Conservation (phyloP, 1,140 invertebrate genomes). For the Berghia stephanieae region DNA sequence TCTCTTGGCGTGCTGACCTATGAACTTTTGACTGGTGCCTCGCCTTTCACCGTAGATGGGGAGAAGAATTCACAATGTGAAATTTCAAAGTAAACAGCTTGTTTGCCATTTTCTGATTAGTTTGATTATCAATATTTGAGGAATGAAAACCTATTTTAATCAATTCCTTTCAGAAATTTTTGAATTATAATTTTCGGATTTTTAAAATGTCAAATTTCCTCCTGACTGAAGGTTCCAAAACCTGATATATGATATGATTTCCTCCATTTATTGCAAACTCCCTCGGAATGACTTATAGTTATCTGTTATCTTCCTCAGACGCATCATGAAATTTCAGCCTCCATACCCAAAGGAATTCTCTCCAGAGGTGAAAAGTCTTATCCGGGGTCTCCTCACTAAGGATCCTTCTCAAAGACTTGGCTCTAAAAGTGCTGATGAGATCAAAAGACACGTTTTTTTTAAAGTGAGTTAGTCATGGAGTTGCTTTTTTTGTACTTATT, state of each 20-base stretch:
- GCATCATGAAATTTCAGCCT: constrained; percentile 87
- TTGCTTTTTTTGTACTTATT: not conserved
- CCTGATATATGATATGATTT: too few species aligned
- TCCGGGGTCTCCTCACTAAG: constrained; percentile 83
- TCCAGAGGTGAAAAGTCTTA: constrained; percentile 74
- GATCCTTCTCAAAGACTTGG: constrained; percentile 83
- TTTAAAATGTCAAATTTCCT: too few species aligned
- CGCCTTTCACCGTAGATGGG: constrained; percentile 95
- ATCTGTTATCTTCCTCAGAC: constrained; percentile 65
- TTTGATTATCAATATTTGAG: too few species aligned
- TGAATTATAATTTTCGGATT: too few species aligned
- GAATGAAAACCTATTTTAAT: too few species aligned
- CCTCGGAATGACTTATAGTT: too few species aligned
- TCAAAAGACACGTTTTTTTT: constrained; percentile 92
- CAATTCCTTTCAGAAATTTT: too few species aligned
- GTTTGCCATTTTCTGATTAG: not conserved
- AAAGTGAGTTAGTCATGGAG: constrained; percentile 75
- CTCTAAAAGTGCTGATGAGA: constrained; percentile 82
- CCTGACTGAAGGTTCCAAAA: too few species aligned
- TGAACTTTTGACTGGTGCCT: constrained; percentile 95
- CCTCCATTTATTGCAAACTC: too few species aligned
- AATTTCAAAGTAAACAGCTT: constrained; percentile 78
- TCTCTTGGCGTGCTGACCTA: constrained; percentile 96
- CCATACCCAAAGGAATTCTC: constrained; percentile 82
- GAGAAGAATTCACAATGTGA: constrained; percentile 92